phyloP scores from a whole-genome alignment of 2,888 invertebrate species.

The Synanthedon myopaeformis region DNA sequence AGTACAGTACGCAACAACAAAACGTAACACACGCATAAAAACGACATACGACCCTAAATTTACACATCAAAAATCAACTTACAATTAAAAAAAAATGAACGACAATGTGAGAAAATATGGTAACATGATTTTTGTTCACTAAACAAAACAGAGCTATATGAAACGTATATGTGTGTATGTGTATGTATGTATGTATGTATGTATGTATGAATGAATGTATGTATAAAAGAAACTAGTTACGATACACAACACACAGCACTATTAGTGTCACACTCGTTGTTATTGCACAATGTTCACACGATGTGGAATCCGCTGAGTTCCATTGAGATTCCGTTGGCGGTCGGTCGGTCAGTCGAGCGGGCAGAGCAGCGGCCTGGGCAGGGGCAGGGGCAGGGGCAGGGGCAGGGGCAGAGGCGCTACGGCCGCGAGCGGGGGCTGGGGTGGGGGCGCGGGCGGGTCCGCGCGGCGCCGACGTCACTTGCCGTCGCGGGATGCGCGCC shows the following conservation, averaged over 20 bases:
- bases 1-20: too few relatives aligned
- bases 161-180: too few relatives aligned
- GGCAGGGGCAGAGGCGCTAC: conserved; percentile 13
- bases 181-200: too few relatives aligned
- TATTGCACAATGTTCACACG: conserved; percentile 4
- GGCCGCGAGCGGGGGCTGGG: conserved; percentile 7
- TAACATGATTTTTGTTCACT: conserved; percentile 63
- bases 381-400: conserved; percentile 13
- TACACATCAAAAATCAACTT: conserved; percentile 39
- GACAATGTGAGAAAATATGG: conserved; percentile 60
- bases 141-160: conserved; percentile 25
- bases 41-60: conserved; percentile 25
- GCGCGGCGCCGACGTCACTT: conserved; percentile 77
- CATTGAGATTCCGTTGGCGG: too few relatives aligned
- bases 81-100: conserved; percentile 31
- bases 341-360: conserved; percentile 15
- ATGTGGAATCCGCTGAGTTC: too few relatives aligned
- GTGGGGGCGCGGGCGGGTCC: conserved; percentile 44
- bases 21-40: conserved; percentile 4
- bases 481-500: conserved; percentile 78
- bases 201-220: too few relatives aligned
- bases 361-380: conserved; percentile 14
- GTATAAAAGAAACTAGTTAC: too few relatives aligned
- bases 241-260: too few relatives aligned
- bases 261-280: conserved; percentile 9